Conservation (phyloP, 2,888 invertebrate species). For the Drosophila falleni region DNA sequence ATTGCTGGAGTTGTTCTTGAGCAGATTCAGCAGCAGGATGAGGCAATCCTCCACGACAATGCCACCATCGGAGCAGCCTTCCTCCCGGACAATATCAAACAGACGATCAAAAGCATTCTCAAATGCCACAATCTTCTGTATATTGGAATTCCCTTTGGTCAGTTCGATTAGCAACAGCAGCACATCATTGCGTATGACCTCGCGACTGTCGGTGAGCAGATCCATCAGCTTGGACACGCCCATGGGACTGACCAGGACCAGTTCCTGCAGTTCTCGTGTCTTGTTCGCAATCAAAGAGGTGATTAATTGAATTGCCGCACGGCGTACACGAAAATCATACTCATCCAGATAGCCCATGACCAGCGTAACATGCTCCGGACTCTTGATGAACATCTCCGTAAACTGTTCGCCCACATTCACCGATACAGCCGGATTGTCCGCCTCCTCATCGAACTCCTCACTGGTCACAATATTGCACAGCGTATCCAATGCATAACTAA, state of each 20-base stretch:
- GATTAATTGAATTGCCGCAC: slow-evolving; percentile 95
- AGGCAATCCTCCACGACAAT: slow-evolving; percentile 99
- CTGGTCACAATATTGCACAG: slow-evolving; percentile 95
- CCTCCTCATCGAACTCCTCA: slow-evolving; percentile 93
- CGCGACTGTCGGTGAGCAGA: slow-evolving; percentile 95
- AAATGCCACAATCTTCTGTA: slow-evolving; percentile 99
- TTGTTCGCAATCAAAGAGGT: slow-evolving; percentile 95
- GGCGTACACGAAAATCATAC: slow-evolving; percentile 96
- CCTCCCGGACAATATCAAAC: slow-evolving; percentile 95
- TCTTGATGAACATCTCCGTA: slow-evolving; percentile 98
- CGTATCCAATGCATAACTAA: slow-evolving; percentile 96
- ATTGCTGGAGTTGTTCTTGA: slow-evolving; percentile 98
- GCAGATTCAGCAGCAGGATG: slow-evolving; percentile 94
- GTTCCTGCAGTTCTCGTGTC: slow-evolving; percentile 94
- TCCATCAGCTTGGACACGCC: slow-evolving; percentile 99
- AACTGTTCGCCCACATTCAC: slow-evolving; percentile 95
- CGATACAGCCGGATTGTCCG: slow-evolving; percentile 88
- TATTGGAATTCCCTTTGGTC: slow-evolving; percentile 95
- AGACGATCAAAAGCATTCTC: slow-evolving; percentile 99
- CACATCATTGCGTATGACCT: slow-evolving; percentile 98
- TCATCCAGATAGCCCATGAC: slow-evolving; percentile 95
- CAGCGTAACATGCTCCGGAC: slow-evolving; percentile 92
- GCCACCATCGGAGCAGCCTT: slow-evolving; percentile 97
- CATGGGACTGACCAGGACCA: slow-evolving; percentile 96
- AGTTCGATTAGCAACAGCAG: slow-evolving; percentile 95